Percentiles rank a stretch among this genome's conserved stretches.
These are phyloP conservation scores for Aporophyla lueneburgensis DNA, from an alignment of 2,888 invertebrate genomes.

Conservation along the genomic window DNA sequence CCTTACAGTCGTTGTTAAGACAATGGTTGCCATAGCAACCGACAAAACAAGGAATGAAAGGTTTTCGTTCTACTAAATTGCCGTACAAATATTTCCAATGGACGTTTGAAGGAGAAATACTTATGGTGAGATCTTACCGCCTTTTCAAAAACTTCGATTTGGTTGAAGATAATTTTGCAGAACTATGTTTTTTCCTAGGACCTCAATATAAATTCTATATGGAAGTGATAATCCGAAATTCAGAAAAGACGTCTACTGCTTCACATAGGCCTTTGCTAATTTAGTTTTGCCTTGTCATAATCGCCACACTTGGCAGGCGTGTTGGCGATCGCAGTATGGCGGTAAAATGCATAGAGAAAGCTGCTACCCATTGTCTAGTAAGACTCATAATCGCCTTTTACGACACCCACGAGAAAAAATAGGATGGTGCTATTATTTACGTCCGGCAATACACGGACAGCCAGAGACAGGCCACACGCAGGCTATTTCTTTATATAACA, in stretches of 20 bases:
- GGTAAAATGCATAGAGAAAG: no score
- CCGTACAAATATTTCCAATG: background rate
- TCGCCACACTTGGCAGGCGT: no score
- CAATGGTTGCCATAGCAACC: constrained; percentile 25
- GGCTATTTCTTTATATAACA: background rate
- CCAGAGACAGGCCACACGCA: no score
- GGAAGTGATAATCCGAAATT: background rate
- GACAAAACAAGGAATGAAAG: background rate
- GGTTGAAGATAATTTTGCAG: background rate
- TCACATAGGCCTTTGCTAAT: no score
- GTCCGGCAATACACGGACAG: no score
- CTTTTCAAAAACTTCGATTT: background rate
- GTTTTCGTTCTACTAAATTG: background rate
- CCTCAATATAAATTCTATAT: background rate
- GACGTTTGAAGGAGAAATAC: constrained; percentile 2
- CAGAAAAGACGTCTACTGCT: no score
- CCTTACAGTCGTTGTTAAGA: background rate
- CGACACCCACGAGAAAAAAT: no score
- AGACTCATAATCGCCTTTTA: no score
- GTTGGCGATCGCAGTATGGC: no score
- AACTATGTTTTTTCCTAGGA: background rate
- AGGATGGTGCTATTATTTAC: no score
- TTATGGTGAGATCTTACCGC: background rate
- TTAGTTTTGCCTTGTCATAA: no score
- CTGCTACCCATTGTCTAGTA: no score